Conservation (phyloP, 2,888 invertebrate species). For the Tillus elongatus region DNA sequence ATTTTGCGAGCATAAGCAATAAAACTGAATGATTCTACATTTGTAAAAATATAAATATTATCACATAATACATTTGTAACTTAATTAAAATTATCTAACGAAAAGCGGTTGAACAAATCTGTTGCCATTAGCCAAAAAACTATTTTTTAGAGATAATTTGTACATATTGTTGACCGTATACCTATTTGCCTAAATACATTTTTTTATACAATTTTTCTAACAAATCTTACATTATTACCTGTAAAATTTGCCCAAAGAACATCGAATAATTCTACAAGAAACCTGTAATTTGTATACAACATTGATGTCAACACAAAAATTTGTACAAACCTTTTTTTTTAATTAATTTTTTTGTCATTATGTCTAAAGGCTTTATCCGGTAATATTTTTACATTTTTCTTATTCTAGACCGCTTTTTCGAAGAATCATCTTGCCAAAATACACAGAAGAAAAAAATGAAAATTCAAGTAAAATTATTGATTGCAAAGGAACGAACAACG, state of each 20-base stretch:
- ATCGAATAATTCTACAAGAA: constrained; percentile 8
- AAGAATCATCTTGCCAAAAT: constrained; percentile 32
- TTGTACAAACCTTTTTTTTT: constrained; percentile 30
- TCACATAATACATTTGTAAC: too few species aligned
- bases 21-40: too few species aligned
- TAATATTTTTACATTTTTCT: constrained; percentile 21
- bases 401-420: constrained; percentile 32
- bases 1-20: too few species aligned
- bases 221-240: constrained; percentile 20
- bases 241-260: constrained; percentile 17
- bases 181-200: constrained; percentile 37
- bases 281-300: constrained; percentile 6
- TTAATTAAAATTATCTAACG: too few species aligned
- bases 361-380: constrained; percentile 16
- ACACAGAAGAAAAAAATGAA: constrained; percentile 13
- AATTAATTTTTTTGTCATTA: too few species aligned
- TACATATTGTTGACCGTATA: constrained; percentile 42
- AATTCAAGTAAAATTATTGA: too few species aligned
- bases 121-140: constrained; percentile 27
- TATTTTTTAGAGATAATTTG: constrained; percentile 27
- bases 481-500: too few species aligned
- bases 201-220: constrained; percentile 32
- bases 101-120: constrained; percentile 24
- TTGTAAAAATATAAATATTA: too few species aligned
- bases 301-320: constrained; percentile 29